Percentiles rank a stretch among this genome's conserved stretches.
Conservation (phyloP, 64 coral and sea anemone genomes). For the Exaiptasia diaphana region DNA sequence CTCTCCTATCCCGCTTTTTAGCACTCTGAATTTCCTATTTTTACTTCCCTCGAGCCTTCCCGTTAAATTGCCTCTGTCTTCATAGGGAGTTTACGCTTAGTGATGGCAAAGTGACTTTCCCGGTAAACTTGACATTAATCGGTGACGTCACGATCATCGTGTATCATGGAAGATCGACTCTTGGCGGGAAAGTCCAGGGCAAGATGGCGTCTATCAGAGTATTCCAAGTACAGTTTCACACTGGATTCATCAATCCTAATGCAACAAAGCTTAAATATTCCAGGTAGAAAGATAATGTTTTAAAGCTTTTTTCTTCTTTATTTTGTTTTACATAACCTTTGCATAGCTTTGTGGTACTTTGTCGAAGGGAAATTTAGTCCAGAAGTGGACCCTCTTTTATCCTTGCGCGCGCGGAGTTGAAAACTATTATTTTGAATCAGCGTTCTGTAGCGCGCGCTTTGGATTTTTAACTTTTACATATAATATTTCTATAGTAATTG, state of each 20-base stretch:
- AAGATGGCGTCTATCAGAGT: conserved; percentile 90
- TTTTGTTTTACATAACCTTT: too few species aligned
- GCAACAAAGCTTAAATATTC: conserved; percentile 91
- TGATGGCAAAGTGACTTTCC: conserved; percentile 83
- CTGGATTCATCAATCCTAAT: conserved; percentile 87
- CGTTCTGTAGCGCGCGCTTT: too few species aligned
- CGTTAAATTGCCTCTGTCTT: neutral
- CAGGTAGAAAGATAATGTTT: conserved; percentile 28
- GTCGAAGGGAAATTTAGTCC: too few species aligned
- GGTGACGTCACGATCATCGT: conserved; percentile 88
- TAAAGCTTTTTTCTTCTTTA: neutral
- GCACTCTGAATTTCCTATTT: too few species aligned
- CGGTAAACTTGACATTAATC: conserved; percentile 78
- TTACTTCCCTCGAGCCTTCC: too few species aligned
- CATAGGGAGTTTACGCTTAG: conserved; percentile 70
- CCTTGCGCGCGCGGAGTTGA: too few species aligned
- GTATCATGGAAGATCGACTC: conserved; percentile 87
- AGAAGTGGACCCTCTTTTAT: too few species aligned
- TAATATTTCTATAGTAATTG: too few species aligned
- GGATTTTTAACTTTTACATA: too few species aligned
- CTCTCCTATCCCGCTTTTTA: too few species aligned
- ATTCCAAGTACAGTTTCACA: conserved; percentile 93
- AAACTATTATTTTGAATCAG: too few species aligned
- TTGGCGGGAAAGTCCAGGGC: conserved; percentile 93
- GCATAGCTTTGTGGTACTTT: too few species aligned